A percentile compares a stretch with the other conserved stretches of the same genome.
phyloP scores from a whole-genome alignment of 2,113 vertebrate species.

The Scytalopus superciliaris region DNA sequence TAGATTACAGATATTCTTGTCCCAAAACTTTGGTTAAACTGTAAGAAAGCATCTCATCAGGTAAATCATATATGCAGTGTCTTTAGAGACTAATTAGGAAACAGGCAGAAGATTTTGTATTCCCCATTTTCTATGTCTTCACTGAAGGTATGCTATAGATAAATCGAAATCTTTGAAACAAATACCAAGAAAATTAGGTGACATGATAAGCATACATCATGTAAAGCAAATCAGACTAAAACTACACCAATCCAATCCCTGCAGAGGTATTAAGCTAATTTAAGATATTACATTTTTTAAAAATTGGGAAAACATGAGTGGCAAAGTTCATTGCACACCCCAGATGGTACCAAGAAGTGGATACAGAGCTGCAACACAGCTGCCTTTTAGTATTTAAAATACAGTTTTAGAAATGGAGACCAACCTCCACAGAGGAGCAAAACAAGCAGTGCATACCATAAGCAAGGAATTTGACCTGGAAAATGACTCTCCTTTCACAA shows the following conservation, averaged over 20 bases:
- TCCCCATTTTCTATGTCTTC: neutral
- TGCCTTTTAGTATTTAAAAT: neutral
- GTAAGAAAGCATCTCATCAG: neutral
- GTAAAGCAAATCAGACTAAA: neutral
- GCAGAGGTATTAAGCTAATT: neutral
- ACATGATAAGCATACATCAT: neutral
- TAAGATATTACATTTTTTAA: neutral
- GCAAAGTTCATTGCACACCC: neutral
- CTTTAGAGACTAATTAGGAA: neutral
- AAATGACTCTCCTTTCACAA: neutral
- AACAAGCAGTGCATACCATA: neutral
- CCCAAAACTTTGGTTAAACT: neutral
- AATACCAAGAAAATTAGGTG: neutral
- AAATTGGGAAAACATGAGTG: neutral
- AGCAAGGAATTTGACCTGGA: neutral
- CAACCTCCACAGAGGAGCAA: neutral
- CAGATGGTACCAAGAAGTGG: neutral
- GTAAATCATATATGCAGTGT: neutral
- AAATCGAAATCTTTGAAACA: neutral
- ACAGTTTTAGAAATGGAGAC: accelerated
- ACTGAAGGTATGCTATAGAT: neutral
- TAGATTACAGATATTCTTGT: neutral
- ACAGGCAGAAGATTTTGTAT: neutral
- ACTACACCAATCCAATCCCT: neutral
- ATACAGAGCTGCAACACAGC: neutral